Evolutionary conservation across 2,888 invertebrate species (phyloP), one percentile per base, ranked within the genome.

Genomic region (Chouioia cunea): DNA sequence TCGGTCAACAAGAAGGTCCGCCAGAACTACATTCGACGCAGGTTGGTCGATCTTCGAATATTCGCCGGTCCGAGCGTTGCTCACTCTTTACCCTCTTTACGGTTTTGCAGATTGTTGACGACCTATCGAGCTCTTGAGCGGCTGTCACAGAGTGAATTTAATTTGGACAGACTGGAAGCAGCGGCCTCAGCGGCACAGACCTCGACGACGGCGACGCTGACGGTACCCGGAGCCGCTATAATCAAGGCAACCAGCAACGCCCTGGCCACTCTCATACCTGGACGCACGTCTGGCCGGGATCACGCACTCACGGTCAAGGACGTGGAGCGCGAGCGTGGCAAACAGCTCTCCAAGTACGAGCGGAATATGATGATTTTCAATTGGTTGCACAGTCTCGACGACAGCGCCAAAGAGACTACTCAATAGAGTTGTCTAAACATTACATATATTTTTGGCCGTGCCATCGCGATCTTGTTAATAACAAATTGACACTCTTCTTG

Each of bases 351-450:
- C n/a, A 94, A 94, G 79, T 95, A 94, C 86, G 95, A 95, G 81
- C 86, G 95, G n/a, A 96, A 97, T 85, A 94, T 96, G 92, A 95
- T 96, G 93, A 96, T 96, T 70, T 96, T 96, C 87, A 96, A 96
- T 86, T 97, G 96, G 96, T 88, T 97, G 1, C 95, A 96, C 83
- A 94, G 94, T 1, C 88, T 96, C 20, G 94, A 95, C 81, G 94
- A 95, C 76, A 89, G 90, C 0, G 89, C 89, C 44, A 88, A 75
- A 73, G 74, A 73, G 63, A 27, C 47, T 4, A 15, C 10, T 1
- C 64, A 64, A 12, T 64, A 59, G 53, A 14, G 6, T 15, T 3
- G 15, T n/a, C n/a, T n/a, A n/a, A n/a, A n/a, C n/a, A n/a, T n/a
- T n/a, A n/a, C n/a, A n/a, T n/a, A n/a, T n/a, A n/a, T n/a, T n/a